Evolutionary conservation across 2,888 invertebrate genomes (phyloP).

Genomic region (Eupithecia dodoneata): DNA sequence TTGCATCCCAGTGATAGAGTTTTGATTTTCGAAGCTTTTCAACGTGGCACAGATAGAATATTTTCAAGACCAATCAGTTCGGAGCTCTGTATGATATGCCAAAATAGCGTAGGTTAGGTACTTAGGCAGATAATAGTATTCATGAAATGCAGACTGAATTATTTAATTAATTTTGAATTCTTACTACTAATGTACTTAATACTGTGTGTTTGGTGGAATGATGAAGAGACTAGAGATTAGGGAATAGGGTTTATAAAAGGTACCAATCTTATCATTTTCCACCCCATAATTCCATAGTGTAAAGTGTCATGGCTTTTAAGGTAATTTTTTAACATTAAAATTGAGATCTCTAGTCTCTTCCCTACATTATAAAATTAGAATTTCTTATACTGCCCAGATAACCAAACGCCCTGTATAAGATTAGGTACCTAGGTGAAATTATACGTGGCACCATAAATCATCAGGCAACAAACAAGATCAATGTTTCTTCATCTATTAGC

Average conservation of each 20-base stretch:
- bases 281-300: no score
- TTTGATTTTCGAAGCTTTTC: no score
- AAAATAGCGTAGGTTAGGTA: neutral
- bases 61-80: neutral
- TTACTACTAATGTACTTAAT: no score
- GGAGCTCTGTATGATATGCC: neutral
- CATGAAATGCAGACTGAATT: neutral
- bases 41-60: neutral
- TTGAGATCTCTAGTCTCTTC: no score
- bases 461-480: neutral
- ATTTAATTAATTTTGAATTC: neutral
- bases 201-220: neutral
- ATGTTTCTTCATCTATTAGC: neutral
- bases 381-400: no score
- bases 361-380: neutral
- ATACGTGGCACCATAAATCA: neutral
- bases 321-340: no score
- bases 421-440: neutral
- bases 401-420: neutral
- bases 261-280: neutral
- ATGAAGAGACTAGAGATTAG: neutral
- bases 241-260: neutral
- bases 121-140: neutral
- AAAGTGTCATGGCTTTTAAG: no score
- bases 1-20: no score